Evolutionary conservation across 2,113 vertebrate genomes (phyloP).

Genomic region (Vulpes ferrilata): DNA sequence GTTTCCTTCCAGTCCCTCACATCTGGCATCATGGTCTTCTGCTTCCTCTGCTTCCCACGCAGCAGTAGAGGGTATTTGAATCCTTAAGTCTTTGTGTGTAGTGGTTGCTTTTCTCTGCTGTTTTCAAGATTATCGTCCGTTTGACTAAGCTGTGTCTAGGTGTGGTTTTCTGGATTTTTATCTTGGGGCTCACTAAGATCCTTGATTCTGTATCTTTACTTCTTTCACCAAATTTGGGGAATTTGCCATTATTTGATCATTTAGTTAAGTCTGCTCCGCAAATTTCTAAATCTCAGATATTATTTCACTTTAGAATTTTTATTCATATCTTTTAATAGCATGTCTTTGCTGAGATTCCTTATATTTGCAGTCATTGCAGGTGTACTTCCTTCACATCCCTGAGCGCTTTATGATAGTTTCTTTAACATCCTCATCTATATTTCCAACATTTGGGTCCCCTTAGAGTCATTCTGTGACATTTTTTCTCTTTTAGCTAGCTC

Average conservation of each 20-base stretch:
- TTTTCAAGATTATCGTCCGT: not conserved
- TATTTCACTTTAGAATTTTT: conserved; percentile 24
- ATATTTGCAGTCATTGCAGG: not conserved
- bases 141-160: not conserved
- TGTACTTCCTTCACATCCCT: not conserved
- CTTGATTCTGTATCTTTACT: not conserved
- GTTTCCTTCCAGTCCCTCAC: not conserved
- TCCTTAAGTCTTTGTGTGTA: rapidly evolving
- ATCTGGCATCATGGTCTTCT: not conserved
- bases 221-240: not conserved
- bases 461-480: not conserved
- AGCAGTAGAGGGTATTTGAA: no score
- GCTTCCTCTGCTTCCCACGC: not conserved
- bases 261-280: not conserved
- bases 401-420: not conserved
- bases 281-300: conserved; percentile 17
- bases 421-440: conserved; percentile 6
- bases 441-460: not conserved
- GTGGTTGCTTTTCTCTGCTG: not conserved
- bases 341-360: not conserved
- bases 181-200: not conserved
- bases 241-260: not conserved
- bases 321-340: not conserved
- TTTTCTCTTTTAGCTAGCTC: not conserved
- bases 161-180: not conserved